Evolutionary conservation across 2,113 vertebrate genomes (phyloP).

Genomic region (Thamnophis sirtalis): DNA sequence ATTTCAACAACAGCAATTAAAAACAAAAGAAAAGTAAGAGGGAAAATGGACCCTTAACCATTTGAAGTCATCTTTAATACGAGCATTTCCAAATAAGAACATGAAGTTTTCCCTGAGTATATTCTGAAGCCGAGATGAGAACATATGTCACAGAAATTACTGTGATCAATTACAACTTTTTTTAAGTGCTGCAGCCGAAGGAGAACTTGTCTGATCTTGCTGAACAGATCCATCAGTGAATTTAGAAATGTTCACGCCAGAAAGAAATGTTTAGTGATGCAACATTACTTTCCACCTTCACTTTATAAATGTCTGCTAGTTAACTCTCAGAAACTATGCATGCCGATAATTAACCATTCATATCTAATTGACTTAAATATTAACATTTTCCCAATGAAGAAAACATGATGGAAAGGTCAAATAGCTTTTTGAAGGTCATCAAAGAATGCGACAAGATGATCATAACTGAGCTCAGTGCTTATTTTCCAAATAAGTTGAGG

Average conservation of each 20-base stretch:
- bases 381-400: constrained; percentile 45
- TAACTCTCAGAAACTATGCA: constrained; percentile 42
- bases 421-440: constrained; percentile 44
- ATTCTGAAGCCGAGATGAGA: constrained; percentile 53
- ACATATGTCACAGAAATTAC: constrained; percentile 53
- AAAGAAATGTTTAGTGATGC: background rate
- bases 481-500: background rate
- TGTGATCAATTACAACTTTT: constrained; percentile 39
- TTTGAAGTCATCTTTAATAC: constrained; percentile 38
- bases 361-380: constrained; percentile 41
- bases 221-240: background rate
- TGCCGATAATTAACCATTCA: constrained; percentile 49
- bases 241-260: constrained; percentile 28
- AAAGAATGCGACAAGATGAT: constrained; percentile 21
- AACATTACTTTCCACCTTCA: constrained; percentile 21
- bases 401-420: constrained; percentile 51
- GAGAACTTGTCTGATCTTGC: constrained; percentile 39
- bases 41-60: constrained; percentile 10
- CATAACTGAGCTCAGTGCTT: constrained; percentile 7
- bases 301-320: constrained; percentile 33
- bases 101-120: constrained; percentile 37
- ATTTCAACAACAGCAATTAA: background rate
- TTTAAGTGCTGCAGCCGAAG: constrained; percentile 22
- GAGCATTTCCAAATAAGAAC: constrained; percentile 48
- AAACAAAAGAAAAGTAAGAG: constrained; percentile 38